Conservation (phyloP, 2,888 invertebrate species). For the Abrostola tripartita region DNA sequence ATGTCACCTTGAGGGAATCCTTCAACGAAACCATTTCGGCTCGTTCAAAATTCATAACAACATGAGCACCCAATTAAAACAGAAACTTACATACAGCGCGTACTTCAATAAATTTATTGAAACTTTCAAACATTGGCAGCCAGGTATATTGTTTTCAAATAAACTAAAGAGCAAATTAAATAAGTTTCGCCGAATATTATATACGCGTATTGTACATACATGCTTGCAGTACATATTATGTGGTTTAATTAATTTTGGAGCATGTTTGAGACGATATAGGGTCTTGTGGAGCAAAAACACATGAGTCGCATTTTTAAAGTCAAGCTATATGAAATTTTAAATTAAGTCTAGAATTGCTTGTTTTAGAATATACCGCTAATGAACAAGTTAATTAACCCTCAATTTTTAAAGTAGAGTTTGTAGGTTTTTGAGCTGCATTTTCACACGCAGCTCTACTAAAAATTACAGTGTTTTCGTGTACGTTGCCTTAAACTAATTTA, state of each 20-base stretch:
- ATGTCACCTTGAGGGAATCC: background rate
- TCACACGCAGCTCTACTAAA: no score
- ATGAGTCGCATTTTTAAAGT: no score
- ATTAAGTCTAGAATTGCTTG: no score
- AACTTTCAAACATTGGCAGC: conserved; percentile 34
- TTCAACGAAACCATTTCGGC: conserved; percentile 7
- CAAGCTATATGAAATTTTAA: no score
- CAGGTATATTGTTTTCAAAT: conserved; percentile 39
- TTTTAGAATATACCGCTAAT: no score
- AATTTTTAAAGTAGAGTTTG: no score
- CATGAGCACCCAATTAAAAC: conserved; percentile 19
- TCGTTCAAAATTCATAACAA: conserved; percentile 11
- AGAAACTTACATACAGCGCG: conserved; percentile 18
- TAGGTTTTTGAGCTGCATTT: no score
- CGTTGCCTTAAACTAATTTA: no score
- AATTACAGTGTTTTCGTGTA: no score
- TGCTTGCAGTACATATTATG: conserved; percentile 8
- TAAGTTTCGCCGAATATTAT: conserved; percentile 39
- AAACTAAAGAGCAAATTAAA: conserved; percentile 39
- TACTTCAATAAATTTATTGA: conserved; percentile 42
- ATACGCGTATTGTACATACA: conserved; percentile 4
- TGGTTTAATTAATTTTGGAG: conserved; percentile 20
- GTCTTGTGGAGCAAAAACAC: background rate
- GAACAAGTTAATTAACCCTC: no score
- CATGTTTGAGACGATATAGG: background rate